A percentile compares a stretch with the other conserved stretches of the same genome.
phyloP scores from a whole-genome alignment of 1,140 invertebrate species.

The Drosophila littoralis region DNA sequence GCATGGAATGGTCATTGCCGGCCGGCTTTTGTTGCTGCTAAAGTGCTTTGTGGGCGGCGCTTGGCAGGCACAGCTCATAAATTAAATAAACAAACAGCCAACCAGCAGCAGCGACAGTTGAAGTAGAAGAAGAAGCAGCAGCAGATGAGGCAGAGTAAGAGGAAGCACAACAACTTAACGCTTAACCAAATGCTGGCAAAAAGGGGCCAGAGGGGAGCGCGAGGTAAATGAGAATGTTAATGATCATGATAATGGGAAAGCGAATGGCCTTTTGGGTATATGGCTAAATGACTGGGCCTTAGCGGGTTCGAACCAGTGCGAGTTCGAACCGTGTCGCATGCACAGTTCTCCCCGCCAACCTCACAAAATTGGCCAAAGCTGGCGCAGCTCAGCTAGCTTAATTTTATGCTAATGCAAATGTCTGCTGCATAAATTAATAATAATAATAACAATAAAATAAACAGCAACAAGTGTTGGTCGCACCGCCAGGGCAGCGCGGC shows the following conservation, averaged over 20 bases:
- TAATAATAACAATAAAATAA: conserved; percentile 68
- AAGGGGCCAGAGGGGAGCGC: not conserved
- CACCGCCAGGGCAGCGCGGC: not conserved
- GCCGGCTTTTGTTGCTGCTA: conserved; percentile 53
- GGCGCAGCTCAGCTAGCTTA: conserved; percentile 9
- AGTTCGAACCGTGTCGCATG: conserved; percentile 41
- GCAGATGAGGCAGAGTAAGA: not conserved
- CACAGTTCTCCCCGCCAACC: too few relatives aligned
- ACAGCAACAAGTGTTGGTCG: conserved; percentile 6
- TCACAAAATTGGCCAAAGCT: conserved; percentile 21
- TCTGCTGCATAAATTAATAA: conserved; percentile 82
- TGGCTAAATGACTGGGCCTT: not conserved
- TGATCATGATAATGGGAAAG: conserved; percentile 50
- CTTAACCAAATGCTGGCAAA: not conserved
- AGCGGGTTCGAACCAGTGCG: not conserved
- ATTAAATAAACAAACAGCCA: conserved; percentile 73
- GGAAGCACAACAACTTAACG: not conserved
- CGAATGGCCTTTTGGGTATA: conserved; percentile 31
- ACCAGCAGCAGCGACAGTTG: conserved; percentile 42
- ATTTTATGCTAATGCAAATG: conserved; percentile 72
- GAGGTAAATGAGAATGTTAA: conserved; percentile 29
- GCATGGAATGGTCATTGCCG: conserved; percentile 32
- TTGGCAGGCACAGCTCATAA: conserved; percentile 65
- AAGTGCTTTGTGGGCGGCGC: conserved; percentile 60
- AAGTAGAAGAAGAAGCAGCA: not conserved